These are phyloP conservation scores for Casuarius casuarius DNA, from an alignment of 2,113 vertebrate genomes.

Conservation along the genomic window DNA sequence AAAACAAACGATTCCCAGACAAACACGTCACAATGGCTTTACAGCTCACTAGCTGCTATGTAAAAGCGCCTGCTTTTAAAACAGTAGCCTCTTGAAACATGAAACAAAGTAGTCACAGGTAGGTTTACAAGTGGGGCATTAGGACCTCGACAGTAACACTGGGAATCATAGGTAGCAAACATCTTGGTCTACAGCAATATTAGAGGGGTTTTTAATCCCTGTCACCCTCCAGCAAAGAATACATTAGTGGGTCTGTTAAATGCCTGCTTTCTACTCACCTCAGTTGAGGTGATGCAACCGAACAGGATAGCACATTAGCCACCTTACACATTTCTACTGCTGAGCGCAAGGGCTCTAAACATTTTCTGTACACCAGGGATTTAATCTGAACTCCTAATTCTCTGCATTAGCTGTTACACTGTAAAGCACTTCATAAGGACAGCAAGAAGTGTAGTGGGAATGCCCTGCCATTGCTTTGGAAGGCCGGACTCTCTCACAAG, in stretches of 20 bases:
- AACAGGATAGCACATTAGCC: background rate
- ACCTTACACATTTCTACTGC: background rate
- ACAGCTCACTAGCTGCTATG: background rate
- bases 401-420: background rate
- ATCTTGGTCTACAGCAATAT: background rate
- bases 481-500: background rate
- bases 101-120: background rate
- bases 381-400: background rate
- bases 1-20: background rate
- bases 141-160: background rate
- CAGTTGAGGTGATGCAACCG: background rate
- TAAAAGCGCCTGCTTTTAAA: background rate
- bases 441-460: conserved; percentile 14
- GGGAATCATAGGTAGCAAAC: background rate
- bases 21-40: background rate
- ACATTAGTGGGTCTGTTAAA: background rate
- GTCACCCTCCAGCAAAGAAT: background rate
- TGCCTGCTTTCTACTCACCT: background rate
- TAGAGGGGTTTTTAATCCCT: background rate
- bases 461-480: conserved; percentile 1
- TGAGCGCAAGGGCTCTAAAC: background rate
- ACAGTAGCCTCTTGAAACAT: background rate
- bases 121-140: background rate
- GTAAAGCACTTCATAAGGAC: background rate
- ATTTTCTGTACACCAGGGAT: background rate